Evolutionary conservation across 2,797 vertebrate genomes (phyloP).

Genomic region (Xenentodon cancila): DNA sequence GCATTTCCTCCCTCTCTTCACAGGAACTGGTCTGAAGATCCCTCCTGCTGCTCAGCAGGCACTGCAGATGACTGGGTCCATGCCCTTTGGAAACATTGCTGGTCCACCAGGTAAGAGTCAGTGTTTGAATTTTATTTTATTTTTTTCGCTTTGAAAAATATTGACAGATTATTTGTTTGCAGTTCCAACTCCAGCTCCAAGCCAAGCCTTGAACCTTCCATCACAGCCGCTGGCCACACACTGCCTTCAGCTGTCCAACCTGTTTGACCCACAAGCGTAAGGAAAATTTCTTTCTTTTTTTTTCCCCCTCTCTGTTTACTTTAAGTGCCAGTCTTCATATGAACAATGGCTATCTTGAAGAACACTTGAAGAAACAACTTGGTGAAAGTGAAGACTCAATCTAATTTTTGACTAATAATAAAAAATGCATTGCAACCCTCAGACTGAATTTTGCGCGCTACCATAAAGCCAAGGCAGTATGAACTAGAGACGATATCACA

Average conservation of each 20-base stretch:
- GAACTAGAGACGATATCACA: no score
- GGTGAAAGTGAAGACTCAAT: no score
- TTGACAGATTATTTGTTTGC: conserved; percentile 1
- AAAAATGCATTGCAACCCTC: no score
- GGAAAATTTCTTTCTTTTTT: conserved; percentile 36
- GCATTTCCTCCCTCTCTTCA: neutral
- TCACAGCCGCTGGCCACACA: conserved; percentile 95
- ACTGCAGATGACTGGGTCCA: conserved; percentile 95
- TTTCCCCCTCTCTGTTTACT: neutral
- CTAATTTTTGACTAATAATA: no score
- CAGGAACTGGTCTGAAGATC: conserved; percentile 97
- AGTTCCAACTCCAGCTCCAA: conserved; percentile 75
- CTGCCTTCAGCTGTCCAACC: conserved; percentile 98
- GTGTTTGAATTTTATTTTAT: neutral
- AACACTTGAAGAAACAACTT: no score
- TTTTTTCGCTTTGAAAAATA: neutral
- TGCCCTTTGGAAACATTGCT: conserved; percentile 92
- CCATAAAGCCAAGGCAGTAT: no score
- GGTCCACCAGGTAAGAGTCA: conserved; percentile 75
- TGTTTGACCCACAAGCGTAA: conserved; percentile 99
- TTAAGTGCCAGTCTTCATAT: neutral
- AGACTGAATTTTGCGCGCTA: no score
- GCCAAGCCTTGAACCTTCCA: conserved; percentile 85
- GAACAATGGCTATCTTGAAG: neutral
- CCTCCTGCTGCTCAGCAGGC: conserved; percentile 97